Conservation (phyloP, 2,113 vertebrate species). For the Xyrauchen texanus region DNA sequence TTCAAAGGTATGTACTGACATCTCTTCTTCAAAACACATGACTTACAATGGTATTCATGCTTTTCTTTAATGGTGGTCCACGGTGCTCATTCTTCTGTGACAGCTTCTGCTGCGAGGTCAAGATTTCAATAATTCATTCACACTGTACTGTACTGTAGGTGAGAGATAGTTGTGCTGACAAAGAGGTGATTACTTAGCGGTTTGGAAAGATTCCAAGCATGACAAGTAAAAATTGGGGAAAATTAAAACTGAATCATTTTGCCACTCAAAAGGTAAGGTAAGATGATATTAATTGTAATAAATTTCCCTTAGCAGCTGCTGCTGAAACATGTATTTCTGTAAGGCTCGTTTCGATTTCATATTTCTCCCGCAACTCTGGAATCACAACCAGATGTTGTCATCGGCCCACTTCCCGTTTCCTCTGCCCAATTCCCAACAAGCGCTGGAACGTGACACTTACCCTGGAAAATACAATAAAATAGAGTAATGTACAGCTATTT, state of each 20-base stretch:
- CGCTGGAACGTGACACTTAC: constrained; percentile 75
- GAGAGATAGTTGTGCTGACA: constrained; percentile 48
- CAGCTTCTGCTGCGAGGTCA: not conserved
- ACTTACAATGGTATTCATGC: not conserved
- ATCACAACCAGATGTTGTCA: constrained; percentile 78
- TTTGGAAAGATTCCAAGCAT: constrained; percentile 31
- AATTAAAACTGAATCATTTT: constrained; percentile 37
- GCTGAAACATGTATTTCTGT: constrained; percentile 56
- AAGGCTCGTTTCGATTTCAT: constrained; percentile 64
- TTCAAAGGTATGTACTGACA: not conserved
- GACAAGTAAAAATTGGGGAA: constrained; percentile 8
- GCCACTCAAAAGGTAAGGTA: constrained; percentile 50
- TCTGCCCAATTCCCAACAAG: constrained; percentile 71
- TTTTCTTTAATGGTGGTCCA: constrained; percentile 3
- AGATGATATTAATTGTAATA: constrained; percentile 61
- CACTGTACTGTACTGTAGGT: not conserved
- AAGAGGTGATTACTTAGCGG: constrained; percentile 42
- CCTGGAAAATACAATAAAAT: constrained; percentile 77
- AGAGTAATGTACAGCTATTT: constrained; percentile 68
- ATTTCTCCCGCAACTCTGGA: constrained; percentile 67
- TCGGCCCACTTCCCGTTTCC: constrained; percentile 65
- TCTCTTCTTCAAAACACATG: not conserved
- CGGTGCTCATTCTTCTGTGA: not conserved
- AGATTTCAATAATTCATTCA: not conserved
- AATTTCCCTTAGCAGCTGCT: constrained; percentile 49